These are phyloP conservation scores for Pipistrellus pipistrellus DNA, from an alignment of 2,797 vertebrate species.

Conservation along the genomic window DNA sequence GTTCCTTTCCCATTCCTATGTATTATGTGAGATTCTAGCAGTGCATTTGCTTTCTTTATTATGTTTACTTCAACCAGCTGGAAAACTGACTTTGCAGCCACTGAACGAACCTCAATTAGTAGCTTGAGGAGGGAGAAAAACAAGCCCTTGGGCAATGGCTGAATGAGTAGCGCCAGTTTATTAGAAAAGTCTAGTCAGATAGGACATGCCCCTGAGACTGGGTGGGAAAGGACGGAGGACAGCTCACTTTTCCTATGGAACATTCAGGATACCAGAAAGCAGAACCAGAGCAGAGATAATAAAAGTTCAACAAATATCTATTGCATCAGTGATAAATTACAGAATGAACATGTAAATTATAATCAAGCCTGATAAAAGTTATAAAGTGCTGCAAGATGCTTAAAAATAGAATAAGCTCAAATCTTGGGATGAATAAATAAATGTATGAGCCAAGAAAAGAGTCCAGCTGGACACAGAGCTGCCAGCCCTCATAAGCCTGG, in stretches of 20 bases:
- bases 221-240: not conserved
- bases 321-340: slow-evolving; percentile 16
- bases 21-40: not conserved
- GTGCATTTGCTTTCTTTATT: slow-evolving; percentile 35
- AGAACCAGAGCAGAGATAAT: slow-evolving; percentile 30
- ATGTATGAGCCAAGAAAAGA: not conserved
- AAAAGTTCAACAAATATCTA: slow-evolving; percentile 60
- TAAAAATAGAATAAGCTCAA: slow-evolving; percentile 59
- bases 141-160: not conserved
- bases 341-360: slow-evolving; percentile 63
- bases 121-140: not conserved
- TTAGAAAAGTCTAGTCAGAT: slow-evolving; percentile 5
- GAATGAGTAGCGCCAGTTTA: not conserved
- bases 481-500: not conserved
- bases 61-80: slow-evolving; percentile 51
- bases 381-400: slow-evolving; percentile 25
- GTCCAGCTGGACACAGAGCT: not conserved
- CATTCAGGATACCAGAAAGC: not conserved
- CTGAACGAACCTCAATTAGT: not conserved
- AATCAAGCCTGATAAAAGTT: slow-evolving; percentile 38
- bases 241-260: not conserved
- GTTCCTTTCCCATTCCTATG: not conserved
- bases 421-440: slow-evolving; percentile 49
- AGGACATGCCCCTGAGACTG: not conserved
- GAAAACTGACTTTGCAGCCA: not conserved